These are phyloP conservation scores for Dasysyrphus tricinctus DNA, from an alignment of 2,888 invertebrate species.

Conservation along the genomic window DNA sequence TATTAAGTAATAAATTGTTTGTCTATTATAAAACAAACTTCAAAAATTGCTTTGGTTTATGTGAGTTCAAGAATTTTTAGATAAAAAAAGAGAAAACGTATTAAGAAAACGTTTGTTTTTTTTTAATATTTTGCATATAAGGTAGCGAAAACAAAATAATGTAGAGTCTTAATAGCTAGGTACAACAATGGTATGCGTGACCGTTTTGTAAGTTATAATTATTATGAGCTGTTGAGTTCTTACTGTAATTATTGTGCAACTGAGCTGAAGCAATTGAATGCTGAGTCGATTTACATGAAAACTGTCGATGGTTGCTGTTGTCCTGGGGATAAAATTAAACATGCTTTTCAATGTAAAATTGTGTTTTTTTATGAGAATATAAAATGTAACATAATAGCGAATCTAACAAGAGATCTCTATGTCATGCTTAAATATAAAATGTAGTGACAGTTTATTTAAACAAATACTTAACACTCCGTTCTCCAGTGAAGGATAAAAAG, in stretches of 20 bases:
- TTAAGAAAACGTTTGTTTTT: not conserved
- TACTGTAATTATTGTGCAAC: constrained; percentile 81
- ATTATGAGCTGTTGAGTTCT: constrained; percentile 66
- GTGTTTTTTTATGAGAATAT: no score
- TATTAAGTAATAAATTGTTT: constrained; percentile 33
- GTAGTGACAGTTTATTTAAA: no score
- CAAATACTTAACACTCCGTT: no score
- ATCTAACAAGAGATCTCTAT: no score
- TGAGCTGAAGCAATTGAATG: constrained; percentile 72
- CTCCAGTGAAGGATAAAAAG: no score
- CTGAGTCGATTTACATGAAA: constrained; percentile 82
- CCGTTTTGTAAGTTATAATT: constrained; percentile 79
- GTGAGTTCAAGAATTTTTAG: constrained; percentile 39
- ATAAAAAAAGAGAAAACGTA: constrained; percentile 43
- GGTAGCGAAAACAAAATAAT: constrained; percentile 10
- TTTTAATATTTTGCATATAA: constrained; percentile 22
- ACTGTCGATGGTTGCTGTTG: constrained; percentile 82
- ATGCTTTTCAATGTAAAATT: no score
- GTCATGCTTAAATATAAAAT: no score
- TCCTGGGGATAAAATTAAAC: constrained; percentile 78
- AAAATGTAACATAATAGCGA: no score
- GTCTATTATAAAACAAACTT: constrained; percentile 42
- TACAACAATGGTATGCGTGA: constrained; percentile 82
- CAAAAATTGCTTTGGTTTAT: constrained; percentile 65
- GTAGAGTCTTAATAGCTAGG: constrained; percentile 77